These are phyloP conservation scores for Barbus barbus DNA, from an alignment of 2,113 vertebrate genomes.

Conservation along the genomic window DNA sequence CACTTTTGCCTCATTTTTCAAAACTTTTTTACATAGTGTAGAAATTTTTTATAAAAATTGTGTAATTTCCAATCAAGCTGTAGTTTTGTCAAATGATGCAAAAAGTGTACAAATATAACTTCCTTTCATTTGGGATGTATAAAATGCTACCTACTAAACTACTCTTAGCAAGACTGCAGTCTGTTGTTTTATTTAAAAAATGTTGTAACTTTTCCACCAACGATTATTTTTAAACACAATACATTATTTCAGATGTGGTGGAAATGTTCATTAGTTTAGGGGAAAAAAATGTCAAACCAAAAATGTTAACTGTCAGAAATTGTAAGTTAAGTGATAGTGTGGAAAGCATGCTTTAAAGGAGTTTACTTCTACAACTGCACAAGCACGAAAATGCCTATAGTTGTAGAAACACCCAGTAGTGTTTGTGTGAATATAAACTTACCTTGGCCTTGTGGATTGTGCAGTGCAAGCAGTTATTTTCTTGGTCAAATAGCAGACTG, in stretches of 20 bases:
- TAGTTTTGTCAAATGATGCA: not conserved
- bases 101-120: not conserved
- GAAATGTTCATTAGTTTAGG: not conserved
- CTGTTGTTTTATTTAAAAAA: not conserved
- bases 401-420: constrained; percentile 5
- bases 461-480: constrained; percentile 96
- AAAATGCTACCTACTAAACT: not conserved
- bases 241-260: not conserved
- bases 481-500: constrained; percentile 93
- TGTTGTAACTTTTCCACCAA: not conserved
- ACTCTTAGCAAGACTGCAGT: not conserved
- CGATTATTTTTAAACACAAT: not conserved
- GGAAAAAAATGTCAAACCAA: too few relatives aligned
- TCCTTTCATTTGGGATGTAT: not conserved
- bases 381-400: constrained; percentile 56
- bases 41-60: too few relatives aligned
- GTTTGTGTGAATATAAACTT: constrained; percentile 46
- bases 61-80: not conserved
- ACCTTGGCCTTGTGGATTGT: constrained; percentile 98
- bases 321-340: not conserved
- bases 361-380: constrained; percentile 34
- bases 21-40: too few relatives aligned
- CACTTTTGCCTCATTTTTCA: too few relatives aligned
- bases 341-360: not conserved
- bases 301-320: too few relatives aligned